Base-by-base conservation (phyloP, 2,797 vertebrate species). In the Nasua narica region DNA sequence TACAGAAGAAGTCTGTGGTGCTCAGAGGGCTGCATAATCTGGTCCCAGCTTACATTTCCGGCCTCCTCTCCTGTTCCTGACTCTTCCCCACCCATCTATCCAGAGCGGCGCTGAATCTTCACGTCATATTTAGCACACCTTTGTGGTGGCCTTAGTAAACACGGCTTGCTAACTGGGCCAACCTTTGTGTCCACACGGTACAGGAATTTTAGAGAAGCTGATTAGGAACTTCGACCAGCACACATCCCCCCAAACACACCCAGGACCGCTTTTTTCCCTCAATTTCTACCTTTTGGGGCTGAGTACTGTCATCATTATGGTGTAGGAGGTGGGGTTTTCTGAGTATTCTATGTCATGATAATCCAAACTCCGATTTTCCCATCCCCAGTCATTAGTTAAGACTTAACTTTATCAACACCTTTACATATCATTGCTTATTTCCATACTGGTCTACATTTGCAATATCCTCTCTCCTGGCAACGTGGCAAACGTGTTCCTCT, bases 1-100 rank as follows among this genome's bases (percentile, higher is more conserved):
- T 32, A 7, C 5, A n/a, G 37, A 88, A 40, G n/a, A 79, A 58
- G 14, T 56, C 40, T 9, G 0, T 7, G 4, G 18, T 6, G 15
- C 23, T 76, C 21, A 13, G 15, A 54, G 48, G 3, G 27, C 21
- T 11, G 48, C 52, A 21, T 76, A 56, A 16, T 18, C 62, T 94
- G 81, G 21, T 14, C 46, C 48, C 29, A 60, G 0, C 32, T 84
- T 69, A 18, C 50, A 35, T 86, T 72, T 90, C 58, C n/a, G 65
- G 58, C 25, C 29, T 69, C 70, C 23, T 52, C 12, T 56, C 62
- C 79, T 65, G 58, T 70, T n/a, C 11, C 27, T 15, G 23, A 46
- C 40, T 7, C 14, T n/a, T 70, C 50, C 56, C n/a, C 29, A 5
- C 35, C 37, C n/a, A 25, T 60, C 62, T 76, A 12, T 21, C 21